phyloP scores from a whole-genome alignment of 2,888 invertebrate species.

The Parascotia fuliginaria region DNA sequence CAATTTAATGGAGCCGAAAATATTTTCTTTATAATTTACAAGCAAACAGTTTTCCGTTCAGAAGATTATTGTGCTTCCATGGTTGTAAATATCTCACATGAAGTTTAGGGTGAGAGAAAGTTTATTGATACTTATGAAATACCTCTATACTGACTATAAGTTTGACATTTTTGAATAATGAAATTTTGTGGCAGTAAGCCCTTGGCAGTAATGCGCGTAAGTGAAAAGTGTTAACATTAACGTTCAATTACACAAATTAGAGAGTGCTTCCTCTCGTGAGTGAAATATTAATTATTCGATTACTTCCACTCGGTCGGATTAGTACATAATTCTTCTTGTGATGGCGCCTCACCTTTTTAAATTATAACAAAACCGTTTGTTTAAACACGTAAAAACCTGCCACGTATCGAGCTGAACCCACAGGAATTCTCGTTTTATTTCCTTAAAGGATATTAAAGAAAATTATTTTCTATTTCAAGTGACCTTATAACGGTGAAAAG shows the following conservation, averaged over 20 bases:
- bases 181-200: too few relatives aligned
- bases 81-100: background rate
- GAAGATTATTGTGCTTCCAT: background rate
- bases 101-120: background rate
- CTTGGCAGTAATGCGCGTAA: too few relatives aligned
- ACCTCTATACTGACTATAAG: background rate
- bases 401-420: conserved; percentile 26
- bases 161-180: too few relatives aligned
- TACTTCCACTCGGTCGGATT: conserved; percentile 17
- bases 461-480: conserved; percentile 70
- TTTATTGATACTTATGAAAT: background rate
- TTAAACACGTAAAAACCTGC: background rate
- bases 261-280: background rate
- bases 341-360: conserved; percentile 14
- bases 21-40: background rate
- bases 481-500: conserved; percentile 52
- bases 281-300: conserved; percentile 26
- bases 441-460: conserved; percentile 65
- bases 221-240: background rate
- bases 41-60: background rate
- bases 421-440: conserved; percentile 57
- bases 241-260: background rate
- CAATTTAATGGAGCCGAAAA: background rate
- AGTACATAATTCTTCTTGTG: conserved; percentile 15
- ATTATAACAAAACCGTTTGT: conserved; percentile 1